Conservation (phyloP, 2,797 vertebrate genomes). For the Tenualosa ilisha region DNA sequence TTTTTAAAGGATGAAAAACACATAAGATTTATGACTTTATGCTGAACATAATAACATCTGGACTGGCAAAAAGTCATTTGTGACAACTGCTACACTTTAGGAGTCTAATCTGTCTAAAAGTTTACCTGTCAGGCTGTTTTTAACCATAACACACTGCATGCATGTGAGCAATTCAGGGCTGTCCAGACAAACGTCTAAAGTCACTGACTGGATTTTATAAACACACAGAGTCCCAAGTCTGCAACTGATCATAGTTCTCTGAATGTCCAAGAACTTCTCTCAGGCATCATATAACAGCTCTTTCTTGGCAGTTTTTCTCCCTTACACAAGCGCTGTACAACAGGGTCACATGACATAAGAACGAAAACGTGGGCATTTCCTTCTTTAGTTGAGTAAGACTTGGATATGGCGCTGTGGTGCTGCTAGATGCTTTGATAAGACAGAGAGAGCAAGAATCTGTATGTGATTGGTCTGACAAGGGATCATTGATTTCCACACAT, state of each 20-base stretch:
- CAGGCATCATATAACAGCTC: slow-evolving; percentile 45
- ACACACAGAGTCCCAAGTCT: slow-evolving; percentile 36
- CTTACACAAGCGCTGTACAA: slow-evolving; percentile 53
- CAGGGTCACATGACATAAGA: slow-evolving; percentile 47
- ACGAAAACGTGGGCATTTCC: slow-evolving; percentile 21
- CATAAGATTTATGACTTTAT: slow-evolving; percentile 21
- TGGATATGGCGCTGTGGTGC: slow-evolving; percentile 40
- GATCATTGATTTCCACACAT: background rate
- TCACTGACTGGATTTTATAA: slow-evolving; percentile 22
- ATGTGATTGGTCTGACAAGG: background rate
- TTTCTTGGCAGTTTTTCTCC: slow-evolving; percentile 39
- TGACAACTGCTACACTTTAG: background rate
- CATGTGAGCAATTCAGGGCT: background rate
- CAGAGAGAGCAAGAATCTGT: background rate
- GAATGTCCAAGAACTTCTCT: slow-evolving; percentile 46
- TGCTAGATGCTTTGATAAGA: background rate
- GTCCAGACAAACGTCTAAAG: background rate
- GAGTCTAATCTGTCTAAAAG: background rate
- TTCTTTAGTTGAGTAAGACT: background rate
- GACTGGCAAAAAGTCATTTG: slow-evolving; percentile 20
- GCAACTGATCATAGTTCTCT: slow-evolving; percentile 42
- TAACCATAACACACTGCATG: background rate
- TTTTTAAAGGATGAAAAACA: slow-evolving; percentile 27
- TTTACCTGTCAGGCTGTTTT: background rate
- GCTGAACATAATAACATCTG: slow-evolving; percentile 32